Base-by-base conservation (phyloP, 2,797 vertebrate genomes). In the Botia kubotai region DNA sequence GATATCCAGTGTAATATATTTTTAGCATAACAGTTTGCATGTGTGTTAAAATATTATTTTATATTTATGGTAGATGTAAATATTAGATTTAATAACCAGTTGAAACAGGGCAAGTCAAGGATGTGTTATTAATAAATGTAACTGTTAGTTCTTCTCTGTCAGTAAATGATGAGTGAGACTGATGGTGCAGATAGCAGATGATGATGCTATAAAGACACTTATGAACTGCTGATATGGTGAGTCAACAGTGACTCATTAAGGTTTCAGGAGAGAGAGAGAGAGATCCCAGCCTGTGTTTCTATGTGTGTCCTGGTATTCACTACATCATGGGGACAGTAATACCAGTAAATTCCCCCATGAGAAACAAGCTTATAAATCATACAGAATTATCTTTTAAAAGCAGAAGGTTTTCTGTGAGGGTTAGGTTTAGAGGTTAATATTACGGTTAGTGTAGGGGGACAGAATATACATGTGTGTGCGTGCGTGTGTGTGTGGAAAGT, bases 231-330 rank as follows among this genome's bases (percentile, higher is more conserved):
- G 26, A 71, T 79, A 36, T 33, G 14, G 29, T 70, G 43, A 17
- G 21, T 78, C 67, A 2, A 14, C 10, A 17, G 43, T 71, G 76
- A 78, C 57, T 78, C 76, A 78, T 17, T 29, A 43, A 71, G 26
- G 43, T 21, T 48, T 36, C 3, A 46, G 16, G 68, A 43, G 39
- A 60, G 58, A 60, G 21, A 60, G 58, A 57, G 55, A 19, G 55
- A 57, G 55, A 58, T n/a, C n/a, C n/a, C n/a, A n/a, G n/a, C n/a
- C n/a, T n/a, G n/a, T n/a, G n/a, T n/a, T n/a, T n/a, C n/a, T n/a
- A n/a, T n/a, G n/a, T n/a, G 12, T 46, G 12, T 46, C 43, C 29
- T 29, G 2, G 29, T 29, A 29, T 39, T 68, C 39, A 17, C 43
- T 69, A 43, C 26, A 43, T 69, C 46, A 12, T 21, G 11, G 29